phyloP scores from a whole-genome alignment of 1,140 invertebrate species.

The Papilio aristodemus region DNA sequence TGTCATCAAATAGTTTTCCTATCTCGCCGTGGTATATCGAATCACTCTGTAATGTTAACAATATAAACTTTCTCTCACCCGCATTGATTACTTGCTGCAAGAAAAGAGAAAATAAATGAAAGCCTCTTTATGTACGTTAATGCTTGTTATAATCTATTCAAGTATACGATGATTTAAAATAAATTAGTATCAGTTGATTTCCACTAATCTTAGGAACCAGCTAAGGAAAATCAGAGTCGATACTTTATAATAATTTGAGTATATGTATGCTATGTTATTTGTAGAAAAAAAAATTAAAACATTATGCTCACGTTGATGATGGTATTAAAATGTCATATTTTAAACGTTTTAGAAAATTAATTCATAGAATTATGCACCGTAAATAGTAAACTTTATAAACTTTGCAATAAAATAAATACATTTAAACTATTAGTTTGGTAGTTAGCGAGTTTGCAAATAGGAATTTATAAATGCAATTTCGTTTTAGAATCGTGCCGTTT shows the following conservation, averaged over 20 bases:
- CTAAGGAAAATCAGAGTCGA: too few relatives aligned
- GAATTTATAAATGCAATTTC: slow-evolving; percentile 16
- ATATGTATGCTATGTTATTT: too few relatives aligned
- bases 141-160: background rate
- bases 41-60: background rate
- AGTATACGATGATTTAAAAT: background rate
- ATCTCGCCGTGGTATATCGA: background rate
- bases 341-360: too few relatives aligned
- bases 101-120: slow-evolving; percentile 15
- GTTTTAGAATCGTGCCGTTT: background rate
- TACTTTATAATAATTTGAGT: too few relatives aligned
- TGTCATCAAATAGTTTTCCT: background rate
- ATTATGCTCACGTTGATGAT: too few relatives aligned
- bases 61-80: background rate
- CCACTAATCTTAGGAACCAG: too few relatives aligned
- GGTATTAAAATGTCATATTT: too few relatives aligned
- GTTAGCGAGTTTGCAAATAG: background rate
- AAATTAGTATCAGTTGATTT: too few relatives aligned
- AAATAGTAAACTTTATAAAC: too few relatives aligned
- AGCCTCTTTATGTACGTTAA: background rate
- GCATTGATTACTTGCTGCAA: background rate
- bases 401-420: background rate
- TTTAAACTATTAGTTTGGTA: background rate
- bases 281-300: too few relatives aligned
- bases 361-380: too few relatives aligned